Percentiles rank a stretch among this genome's conserved stretches.
Conservation (phyloP, 2,113 vertebrate species). For the Rattus rattus region DNA sequence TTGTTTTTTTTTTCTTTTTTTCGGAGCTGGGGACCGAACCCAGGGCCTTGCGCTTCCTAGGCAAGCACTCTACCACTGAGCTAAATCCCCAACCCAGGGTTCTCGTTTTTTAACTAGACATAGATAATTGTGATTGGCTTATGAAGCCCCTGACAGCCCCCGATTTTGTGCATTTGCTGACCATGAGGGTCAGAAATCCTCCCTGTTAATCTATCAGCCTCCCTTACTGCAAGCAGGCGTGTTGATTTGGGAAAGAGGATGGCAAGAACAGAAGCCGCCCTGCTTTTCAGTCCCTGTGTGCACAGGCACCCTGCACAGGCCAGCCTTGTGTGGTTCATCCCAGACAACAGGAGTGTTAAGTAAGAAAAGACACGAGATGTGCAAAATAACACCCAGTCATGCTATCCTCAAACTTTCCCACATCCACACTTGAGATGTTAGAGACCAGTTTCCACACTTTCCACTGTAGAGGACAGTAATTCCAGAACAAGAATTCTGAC, state of each 20-base stretch:
- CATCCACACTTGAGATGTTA: not conserved
- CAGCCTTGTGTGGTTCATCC: not conserved
- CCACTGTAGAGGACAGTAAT: not conserved
- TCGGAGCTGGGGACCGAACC: too few species aligned
- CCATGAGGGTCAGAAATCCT: not conserved
- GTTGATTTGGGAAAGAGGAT: not conserved
- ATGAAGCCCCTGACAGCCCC: not conserved
- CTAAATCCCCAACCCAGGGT: too few species aligned
- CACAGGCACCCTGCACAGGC: not conserved
- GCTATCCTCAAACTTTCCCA: not conserved
- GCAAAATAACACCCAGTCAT: not conserved
- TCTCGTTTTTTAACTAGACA: not conserved
- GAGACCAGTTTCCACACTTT: not conserved
- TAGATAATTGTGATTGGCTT: not conserved
- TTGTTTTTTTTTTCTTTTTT: too few species aligned
- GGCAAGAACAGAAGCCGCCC: not conserved
- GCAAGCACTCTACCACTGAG: too few species aligned
- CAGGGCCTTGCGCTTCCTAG: too few species aligned
- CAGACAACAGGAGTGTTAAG: not conserved
- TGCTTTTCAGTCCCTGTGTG: not conserved
- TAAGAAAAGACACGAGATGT: not conserved
- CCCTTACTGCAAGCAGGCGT: not conserved
- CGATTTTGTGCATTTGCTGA: slow-evolving; percentile 4
- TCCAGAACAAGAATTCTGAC: not conserved
- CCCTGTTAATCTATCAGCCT: not conserved